Base-by-base conservation (phyloP, 1,140 invertebrate species). In the Heliconius hermathena region DNA sequence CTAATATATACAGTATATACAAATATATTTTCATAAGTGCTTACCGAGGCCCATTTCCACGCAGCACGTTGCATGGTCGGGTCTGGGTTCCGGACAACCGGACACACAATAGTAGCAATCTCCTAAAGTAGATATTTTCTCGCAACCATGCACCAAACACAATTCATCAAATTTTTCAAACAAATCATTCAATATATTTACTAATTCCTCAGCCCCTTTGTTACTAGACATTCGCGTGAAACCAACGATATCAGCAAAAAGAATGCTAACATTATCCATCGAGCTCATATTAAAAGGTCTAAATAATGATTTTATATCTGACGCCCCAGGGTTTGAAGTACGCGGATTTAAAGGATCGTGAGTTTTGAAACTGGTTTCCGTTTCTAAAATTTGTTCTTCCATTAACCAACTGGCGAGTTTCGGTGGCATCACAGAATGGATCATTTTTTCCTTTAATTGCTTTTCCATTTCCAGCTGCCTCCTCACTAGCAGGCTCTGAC, bases 221-320 rank as follows among this genome's bases (percentile, higher is more conserved):
- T 98, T 99, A 70, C 98, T 99, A 72, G 98, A 98, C 99, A 99
- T 99, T 88, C 97, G 97, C 0, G 99, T 99, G 91, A 99, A 99
- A 8, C 99, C 99, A 26, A 99, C 98, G 88, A 99, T 99, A 91
- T 99, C 99, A 46, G 99, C 99, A 91, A 99, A 99, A n/a, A 99
- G 92, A 86, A 99, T 99, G 91, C 98, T 99, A 29, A 99, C 98
- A 91, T 99, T 97, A 79, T 98, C 97, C 98, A 99, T 99, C 54
- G 97, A 97, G 90, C 98, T 97, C 98, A 99, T 99, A 86, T 98
- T 99, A 87, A 99, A 99, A 3, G 98, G 98, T 75, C 98, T 95
- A 89, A 99, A 99, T 22, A 98, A 94, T 2, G 97, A 97, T 80
- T 97, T 96, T 9, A 98, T 96, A 86, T 98, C 97, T n/a, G 96